These are phyloP conservation scores for Drosophila yakuba DNA, from an alignment of 1,140 invertebrate genomes.

Conservation along the genomic window DNA sequence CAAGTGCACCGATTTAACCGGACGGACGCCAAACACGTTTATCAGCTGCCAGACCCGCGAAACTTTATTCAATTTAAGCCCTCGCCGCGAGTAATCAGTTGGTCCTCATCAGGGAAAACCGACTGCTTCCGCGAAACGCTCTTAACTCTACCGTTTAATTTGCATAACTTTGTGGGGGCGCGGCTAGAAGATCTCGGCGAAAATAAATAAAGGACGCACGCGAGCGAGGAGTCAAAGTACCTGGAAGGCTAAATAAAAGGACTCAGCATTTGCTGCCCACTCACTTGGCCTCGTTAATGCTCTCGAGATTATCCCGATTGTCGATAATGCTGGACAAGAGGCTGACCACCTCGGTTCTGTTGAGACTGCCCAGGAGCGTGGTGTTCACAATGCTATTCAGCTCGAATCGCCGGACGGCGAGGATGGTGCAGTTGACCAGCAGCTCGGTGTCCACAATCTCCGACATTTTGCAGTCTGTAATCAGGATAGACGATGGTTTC, in stretches of 20 bases:
- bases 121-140: conserved; percentile 8
- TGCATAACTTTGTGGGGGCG: conserved; percentile 27
- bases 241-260: neutral
- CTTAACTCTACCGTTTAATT: conserved; percentile 23
- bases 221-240: neutral
- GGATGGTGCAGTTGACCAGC: conserved; percentile 81
- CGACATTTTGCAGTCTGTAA: conserved; percentile 56
- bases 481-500: conserved; percentile 10
- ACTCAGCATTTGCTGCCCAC: conserved; percentile 18
- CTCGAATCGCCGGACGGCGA: conserved; percentile 78
- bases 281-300: conserved; percentile 82
- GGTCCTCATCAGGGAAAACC: neutral
- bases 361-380: conserved; percentile 64
- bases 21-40: conserved; percentile 14
- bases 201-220: neutral
- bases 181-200: neutral
- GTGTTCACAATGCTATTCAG: conserved; percentile 78
- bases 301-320: conserved; percentile 78
- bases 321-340: conserved; percentile 78
- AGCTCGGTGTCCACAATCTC: conserved; percentile 82
- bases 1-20: neutral
- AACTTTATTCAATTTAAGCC: conserved; percentile 41
- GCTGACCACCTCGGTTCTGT: conserved; percentile 77
- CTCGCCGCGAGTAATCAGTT: conserved; percentile 34
- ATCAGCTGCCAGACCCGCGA: conserved; percentile 3